Evolutionary conservation across 1,140 invertebrate species (phyloP).

Genomic region (Pseudomyrmex gracilis): DNA sequence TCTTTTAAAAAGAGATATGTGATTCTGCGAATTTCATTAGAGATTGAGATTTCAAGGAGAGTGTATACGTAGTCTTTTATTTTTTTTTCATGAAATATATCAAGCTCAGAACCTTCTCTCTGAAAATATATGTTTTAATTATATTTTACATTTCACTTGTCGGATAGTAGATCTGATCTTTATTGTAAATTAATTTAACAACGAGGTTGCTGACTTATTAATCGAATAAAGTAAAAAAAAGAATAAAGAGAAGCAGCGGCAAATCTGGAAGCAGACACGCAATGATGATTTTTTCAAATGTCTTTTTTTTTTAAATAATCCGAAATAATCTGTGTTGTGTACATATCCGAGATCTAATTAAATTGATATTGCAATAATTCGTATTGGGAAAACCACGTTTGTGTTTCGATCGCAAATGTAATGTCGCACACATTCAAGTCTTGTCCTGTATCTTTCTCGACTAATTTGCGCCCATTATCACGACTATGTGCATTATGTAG

Average conservation of each 20-base stretch:
- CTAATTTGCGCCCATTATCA: not conserved
- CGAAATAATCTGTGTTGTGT: too few species aligned
- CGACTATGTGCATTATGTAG: too few species aligned
- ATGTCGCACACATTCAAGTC: not conserved
- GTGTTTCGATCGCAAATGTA: too few species aligned
- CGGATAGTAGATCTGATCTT: conserved; percentile 69
- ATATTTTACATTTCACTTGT: not conserved
- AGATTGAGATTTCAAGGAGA: not conserved
- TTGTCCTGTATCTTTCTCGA: not conserved
- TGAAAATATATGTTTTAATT: too few species aligned
- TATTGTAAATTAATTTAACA: conserved; percentile 77
- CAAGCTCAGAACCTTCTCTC: too few species aligned
- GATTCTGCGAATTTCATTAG: not conserved
- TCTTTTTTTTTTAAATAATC: too few species aligned
- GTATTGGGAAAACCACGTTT: too few species aligned
- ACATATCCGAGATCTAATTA: not conserved
- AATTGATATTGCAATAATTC: not conserved
- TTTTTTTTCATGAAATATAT: too few species aligned
- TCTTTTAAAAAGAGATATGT: not conserved
- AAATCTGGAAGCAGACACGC: conserved; percentile 53
- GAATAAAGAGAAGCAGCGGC: conserved; percentile 39
- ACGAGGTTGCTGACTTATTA: conserved; percentile 64
- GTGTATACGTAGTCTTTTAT: not conserved
- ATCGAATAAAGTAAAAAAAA: too few species aligned
- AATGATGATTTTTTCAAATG: conserved; percentile 8